Conservation (phyloP, 2,797 vertebrate species). For the Sparus aurata region DNA sequence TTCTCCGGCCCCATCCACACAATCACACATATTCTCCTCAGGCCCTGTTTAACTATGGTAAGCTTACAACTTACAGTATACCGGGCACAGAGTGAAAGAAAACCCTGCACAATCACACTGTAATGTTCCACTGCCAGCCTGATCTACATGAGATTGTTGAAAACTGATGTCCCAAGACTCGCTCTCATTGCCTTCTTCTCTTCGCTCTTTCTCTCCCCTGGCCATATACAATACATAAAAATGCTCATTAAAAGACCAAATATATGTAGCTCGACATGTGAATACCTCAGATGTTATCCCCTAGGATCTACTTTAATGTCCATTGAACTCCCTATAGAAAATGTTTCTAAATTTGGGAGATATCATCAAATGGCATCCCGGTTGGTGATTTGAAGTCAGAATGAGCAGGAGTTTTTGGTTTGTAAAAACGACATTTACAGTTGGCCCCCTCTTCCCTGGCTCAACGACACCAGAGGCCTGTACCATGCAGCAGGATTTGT, state of each 20-base stretch:
- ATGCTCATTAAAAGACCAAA: conserved; percentile 28
- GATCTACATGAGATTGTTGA: conserved; percentile 19
- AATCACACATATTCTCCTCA: conserved; percentile 12
- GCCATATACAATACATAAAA: conserved; percentile 9
- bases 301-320: conserved; percentile 36
- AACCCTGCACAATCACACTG: conserved; percentile 8
- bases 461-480: too few relatives aligned
- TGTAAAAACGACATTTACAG: too few relatives aligned
- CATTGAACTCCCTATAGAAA: conserved; percentile 28
- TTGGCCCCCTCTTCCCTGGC: too few relatives aligned
- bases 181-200: not conserved
- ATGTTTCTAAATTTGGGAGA: conserved; percentile 22
- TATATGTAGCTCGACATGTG: conserved; percentile 21
- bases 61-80: conserved; percentile 36
- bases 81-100: conserved; percentile 36
- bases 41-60: conserved; percentile 39
- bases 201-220: not conserved
- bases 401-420: too few relatives aligned
- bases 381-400: conserved; percentile 20
- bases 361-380: conserved; percentile 41
- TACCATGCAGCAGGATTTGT: too few relatives aligned
- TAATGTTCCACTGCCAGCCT: conserved; percentile 32
- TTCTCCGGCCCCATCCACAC: conserved; percentile 20
- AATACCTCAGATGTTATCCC: conserved; percentile 37
- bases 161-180: conserved; percentile 14